phyloP scores from a whole-genome alignment of 2,888 invertebrate species.

The Autographa pulchrina region DNA sequence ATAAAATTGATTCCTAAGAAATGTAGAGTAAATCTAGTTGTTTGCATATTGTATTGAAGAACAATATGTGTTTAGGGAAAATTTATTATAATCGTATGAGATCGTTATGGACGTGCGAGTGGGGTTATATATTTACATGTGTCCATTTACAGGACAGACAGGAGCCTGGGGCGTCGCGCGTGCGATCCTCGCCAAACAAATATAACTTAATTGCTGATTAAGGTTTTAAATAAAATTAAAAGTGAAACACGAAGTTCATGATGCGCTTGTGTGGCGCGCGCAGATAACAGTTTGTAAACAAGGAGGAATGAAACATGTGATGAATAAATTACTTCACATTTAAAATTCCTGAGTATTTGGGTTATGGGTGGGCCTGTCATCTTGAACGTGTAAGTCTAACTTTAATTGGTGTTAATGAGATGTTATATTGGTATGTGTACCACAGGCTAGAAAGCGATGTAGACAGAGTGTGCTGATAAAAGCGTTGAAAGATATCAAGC shows the following conservation, averaged over 20 bases:
- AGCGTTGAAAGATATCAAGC: too few species aligned
- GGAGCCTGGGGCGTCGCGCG: constrained; percentile 69
- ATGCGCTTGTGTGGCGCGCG: constrained; percentile 17
- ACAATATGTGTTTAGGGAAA: constrained; percentile 54
- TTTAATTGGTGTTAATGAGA: not conserved
- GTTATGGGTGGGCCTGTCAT: not conserved
- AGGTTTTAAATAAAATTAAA: constrained; percentile 55
- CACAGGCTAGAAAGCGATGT: too few species aligned
- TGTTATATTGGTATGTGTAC: not conserved
- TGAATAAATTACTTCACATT: constrained; percentile 23
- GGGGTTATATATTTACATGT: constrained; percentile 60
- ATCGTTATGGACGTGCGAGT: constrained; percentile 50
- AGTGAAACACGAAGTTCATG: constrained; percentile 44
- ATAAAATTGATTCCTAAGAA: constrained; percentile 40
- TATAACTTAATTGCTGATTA: constrained; percentile 63
- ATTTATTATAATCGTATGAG: constrained; percentile 60
- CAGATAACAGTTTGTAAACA: constrained; percentile 42
- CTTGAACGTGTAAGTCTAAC: not conserved
- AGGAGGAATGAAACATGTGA: constrained; percentile 41
- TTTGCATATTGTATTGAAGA: constrained; percentile 37
- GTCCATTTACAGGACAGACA: constrained; percentile 12
- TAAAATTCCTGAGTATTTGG: constrained; percentile 22
- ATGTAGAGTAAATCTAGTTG: constrained; percentile 27
- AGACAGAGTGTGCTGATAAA: too few species aligned
- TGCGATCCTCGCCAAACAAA: constrained; percentile 57